Percentiles rank a stretch among this genome's conserved stretches.
These are phyloP conservation scores for Artibeus lituratus DNA, from an alignment of 2,797 vertebrate species.

Conservation along the genomic window DNA sequence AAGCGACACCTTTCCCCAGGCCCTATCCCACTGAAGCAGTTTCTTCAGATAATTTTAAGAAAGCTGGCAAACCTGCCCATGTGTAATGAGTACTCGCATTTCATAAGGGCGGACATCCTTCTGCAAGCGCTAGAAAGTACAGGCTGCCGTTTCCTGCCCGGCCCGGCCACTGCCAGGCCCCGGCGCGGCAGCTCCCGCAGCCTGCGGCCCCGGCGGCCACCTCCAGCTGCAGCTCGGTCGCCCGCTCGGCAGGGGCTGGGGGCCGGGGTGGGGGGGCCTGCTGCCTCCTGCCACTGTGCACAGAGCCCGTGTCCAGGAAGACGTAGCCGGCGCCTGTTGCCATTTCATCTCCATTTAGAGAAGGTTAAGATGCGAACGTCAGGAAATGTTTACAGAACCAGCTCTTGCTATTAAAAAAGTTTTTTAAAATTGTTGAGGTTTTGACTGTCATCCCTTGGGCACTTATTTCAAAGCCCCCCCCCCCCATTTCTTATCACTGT, in stretches of 20 bases:
- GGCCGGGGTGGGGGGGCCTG: background rate
- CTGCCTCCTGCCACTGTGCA: background rate
- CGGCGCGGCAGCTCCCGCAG: background rate
- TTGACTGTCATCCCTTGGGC: background rate
- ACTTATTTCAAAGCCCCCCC: background rate
- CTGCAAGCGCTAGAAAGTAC: background rate
- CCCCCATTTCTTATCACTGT: background rate
- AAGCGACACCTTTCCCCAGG: background rate
- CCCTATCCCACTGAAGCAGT: background rate
- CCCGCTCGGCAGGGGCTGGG: too few relatives aligned
- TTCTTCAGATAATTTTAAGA: background rate
- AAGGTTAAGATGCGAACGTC: background rate
- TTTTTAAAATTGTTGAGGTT: background rate
- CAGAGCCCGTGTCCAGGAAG: background rate
- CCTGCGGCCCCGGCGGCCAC: background rate
- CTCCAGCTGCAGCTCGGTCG: too few relatives aligned
- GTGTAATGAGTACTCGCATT: accelerated
- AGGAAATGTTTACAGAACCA: background rate
- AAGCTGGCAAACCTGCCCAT: background rate
- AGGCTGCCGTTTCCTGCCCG: background rate
- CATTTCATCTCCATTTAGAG: background rate
- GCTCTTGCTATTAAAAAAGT: background rate
- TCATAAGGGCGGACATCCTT: background rate
- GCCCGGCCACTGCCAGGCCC: background rate
- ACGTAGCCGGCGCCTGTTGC: background rate